phyloP scores from a whole-genome alignment of 2,888 invertebrate genomes.

The Geophilus truncorum region DNA sequence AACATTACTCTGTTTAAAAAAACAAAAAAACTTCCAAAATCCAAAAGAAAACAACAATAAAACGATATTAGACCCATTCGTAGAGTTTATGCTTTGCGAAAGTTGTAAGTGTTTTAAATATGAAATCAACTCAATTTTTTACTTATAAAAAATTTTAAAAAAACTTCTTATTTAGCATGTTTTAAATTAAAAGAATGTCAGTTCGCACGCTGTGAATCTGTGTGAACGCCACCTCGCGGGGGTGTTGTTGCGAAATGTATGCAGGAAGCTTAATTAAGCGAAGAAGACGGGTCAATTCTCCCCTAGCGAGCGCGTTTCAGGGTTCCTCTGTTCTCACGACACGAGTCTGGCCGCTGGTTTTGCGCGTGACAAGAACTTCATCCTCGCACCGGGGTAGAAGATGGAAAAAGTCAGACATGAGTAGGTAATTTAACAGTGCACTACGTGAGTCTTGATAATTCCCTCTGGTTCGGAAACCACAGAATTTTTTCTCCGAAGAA shows the following conservation, averaged over 20 bases:
- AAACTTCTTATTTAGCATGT: too few relatives aligned
- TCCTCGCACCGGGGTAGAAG: not conserved
- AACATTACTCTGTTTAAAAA: too few relatives aligned
- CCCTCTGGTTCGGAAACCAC: not conserved
- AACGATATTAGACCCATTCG: too few relatives aligned
- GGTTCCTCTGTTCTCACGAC: conserved; percentile 12
- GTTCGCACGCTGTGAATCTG: not conserved
- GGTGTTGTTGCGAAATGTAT: not conserved
- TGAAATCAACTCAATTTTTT: too few relatives aligned
- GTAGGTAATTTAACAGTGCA: not conserved
- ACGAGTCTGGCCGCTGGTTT: conserved; percentile 16
- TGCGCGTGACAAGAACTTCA: conserved; percentile 12
- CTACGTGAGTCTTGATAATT: not conserved
- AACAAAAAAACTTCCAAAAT: too few relatives aligned
- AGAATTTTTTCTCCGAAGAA: too few relatives aligned
- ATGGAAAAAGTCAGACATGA: not conserved
- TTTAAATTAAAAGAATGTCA: not conserved
- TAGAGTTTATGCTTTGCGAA: too few relatives aligned
- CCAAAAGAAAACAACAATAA: too few relatives aligned
- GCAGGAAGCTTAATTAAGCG: not conserved
- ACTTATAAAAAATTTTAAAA: too few relatives aligned
- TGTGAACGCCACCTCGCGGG: not conserved
- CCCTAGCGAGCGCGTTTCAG: not conserved
- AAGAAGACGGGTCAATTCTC: not conserved
- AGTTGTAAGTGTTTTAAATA: too few relatives aligned